Conservation (phyloP, 2,888 invertebrate species). For the Phrixothrix hirtus region DNA sequence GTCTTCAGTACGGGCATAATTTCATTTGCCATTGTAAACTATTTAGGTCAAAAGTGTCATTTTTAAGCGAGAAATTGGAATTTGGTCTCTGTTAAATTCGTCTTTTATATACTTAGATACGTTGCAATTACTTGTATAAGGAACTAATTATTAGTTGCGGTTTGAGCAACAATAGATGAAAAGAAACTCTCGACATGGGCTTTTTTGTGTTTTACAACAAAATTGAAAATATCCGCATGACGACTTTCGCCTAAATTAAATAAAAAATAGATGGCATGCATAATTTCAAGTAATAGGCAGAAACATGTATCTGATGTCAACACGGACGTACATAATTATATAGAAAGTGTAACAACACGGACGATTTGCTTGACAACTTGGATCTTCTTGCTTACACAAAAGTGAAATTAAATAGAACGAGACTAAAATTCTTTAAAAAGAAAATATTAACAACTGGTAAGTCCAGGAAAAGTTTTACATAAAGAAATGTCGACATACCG, state of each 20-base stretch:
- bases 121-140: slow-evolving; percentile 10
- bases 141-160: slow-evolving; percentile 15
- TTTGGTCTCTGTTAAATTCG: slow-evolving; percentile 14
- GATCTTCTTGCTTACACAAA: slow-evolving; percentile 19
- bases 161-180: slow-evolving; percentile 21
- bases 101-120: slow-evolving; percentile 8
- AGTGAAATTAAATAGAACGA: slow-evolving; percentile 31
- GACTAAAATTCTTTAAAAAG: slow-evolving; percentile 9
- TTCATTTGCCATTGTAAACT: slow-evolving; percentile 33
- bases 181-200: slow-evolving; percentile 14
- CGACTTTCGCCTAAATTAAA: slow-evolving; percentile 25
- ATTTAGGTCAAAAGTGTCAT: slow-evolving; percentile 36
- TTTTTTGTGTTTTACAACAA: slow-evolving; percentile 15
- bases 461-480: slow-evolving; percentile 6
- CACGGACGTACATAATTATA: slow-evolving; percentile 25
- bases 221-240: slow-evolving; percentile 14
- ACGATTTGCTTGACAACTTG: slow-evolving; percentile 28
- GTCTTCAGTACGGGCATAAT: slow-evolving; percentile 32
- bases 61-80: slow-evolving; percentile 19
- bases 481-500: too few relatives aligned
- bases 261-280: slow-evolving; percentile 21
- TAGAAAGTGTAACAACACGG: slow-evolving; percentile 31
- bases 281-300: slow-evolving; percentile 18
- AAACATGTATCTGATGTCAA: slow-evolving; percentile 18
- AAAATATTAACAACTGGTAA: slow-evolving; percentile 5